phyloP scores from a whole-genome alignment of 2,888 invertebrate genomes.

The Oasisia sp. region DNA sequence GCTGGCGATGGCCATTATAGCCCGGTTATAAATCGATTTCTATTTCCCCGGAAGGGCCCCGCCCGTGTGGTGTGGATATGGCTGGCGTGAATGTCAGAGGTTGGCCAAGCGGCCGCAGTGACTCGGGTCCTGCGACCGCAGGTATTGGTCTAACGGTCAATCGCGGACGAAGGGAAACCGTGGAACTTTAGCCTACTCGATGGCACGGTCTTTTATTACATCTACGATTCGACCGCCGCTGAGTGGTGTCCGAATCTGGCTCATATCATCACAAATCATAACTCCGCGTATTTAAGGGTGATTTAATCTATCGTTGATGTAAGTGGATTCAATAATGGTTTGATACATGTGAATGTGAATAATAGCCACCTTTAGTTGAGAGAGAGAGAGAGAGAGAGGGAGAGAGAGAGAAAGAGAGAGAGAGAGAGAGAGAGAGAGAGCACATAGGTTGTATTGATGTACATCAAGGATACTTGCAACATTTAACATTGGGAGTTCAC shows the following conservation, averaged over 20 bases:
- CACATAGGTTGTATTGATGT: no score
- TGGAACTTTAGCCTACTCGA: neutral
- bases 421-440: no score
- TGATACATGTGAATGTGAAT: neutral
- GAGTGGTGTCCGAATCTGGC: neutral
- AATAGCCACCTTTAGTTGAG: neutral
- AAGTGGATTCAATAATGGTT: neutral
- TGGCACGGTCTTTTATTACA: neutral
- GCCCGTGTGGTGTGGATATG: neutral
- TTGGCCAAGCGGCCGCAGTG: neutral
- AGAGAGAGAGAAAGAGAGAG: neutral
- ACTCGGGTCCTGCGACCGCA: neutral
- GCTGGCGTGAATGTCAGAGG: slow-evolving; percentile 1
- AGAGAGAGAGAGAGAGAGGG: neutral
- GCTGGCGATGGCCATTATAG: neutral
- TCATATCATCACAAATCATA: neutral
- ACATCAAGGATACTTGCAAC: no score
- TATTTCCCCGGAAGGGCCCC: neutral
- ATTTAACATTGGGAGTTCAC: no score
- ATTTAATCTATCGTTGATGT: neutral
- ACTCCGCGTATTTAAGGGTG: neutral
- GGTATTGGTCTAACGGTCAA: neutral
- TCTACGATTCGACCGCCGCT: neutral
- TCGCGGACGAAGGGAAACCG: neutral
- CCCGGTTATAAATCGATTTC: slow-evolving; percentile 2